phyloP scores from a whole-genome alignment of 1,140 invertebrate species.

The Plodia interpunctella region DNA sequence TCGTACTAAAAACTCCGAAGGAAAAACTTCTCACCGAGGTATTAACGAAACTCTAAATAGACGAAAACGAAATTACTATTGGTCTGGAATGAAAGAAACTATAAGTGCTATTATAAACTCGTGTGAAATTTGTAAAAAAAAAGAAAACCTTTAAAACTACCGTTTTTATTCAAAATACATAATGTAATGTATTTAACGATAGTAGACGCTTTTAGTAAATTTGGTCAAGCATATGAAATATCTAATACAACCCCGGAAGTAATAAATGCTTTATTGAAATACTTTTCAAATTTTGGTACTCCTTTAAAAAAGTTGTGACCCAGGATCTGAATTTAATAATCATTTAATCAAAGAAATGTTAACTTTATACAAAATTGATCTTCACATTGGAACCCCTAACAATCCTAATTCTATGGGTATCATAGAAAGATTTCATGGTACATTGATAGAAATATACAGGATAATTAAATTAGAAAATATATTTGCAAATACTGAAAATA shows the following conservation, averaged over 20 bases:
- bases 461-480: too few species aligned
- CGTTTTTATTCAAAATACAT: slow-evolving; percentile 20
- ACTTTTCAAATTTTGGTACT: slow-evolving; percentile 21
- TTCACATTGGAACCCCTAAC: slow-evolving; percentile 37
- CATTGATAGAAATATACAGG: slow-evolving; percentile 38
- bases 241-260: slow-evolving; percentile 16
- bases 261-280: slow-evolving; percentile 17
- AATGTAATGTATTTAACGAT: slow-evolving; percentile 17
- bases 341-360: slow-evolving; percentile 29
- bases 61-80: slow-evolving; percentile 19
- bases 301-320: slow-evolving; percentile 26
- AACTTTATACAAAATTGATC: slow-evolving; percentile 32
- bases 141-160: slow-evolving; percentile 25
- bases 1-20: slow-evolving; percentile 23
- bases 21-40: slow-evolving; percentile 25
- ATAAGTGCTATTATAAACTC: slow-evolving; percentile 23
- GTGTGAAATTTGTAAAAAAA: slow-evolving; percentile 17
- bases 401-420: slow-evolving; percentile 46
- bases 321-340: slow-evolving; percentile 40
- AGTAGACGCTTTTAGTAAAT: slow-evolving; percentile 21
- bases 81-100: slow-evolving; percentile 24
- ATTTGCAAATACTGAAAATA: too few species aligned
- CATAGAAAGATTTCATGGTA: slow-evolving; percentile 37
- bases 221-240: slow-evolving; percentile 19
- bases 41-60: slow-evolving; percentile 10